Evolutionary conservation across 2,888 invertebrate genomes (phyloP), one percentile per base, ranked within the genome.

Genomic region (Ecliptopera silaceata): DNA sequence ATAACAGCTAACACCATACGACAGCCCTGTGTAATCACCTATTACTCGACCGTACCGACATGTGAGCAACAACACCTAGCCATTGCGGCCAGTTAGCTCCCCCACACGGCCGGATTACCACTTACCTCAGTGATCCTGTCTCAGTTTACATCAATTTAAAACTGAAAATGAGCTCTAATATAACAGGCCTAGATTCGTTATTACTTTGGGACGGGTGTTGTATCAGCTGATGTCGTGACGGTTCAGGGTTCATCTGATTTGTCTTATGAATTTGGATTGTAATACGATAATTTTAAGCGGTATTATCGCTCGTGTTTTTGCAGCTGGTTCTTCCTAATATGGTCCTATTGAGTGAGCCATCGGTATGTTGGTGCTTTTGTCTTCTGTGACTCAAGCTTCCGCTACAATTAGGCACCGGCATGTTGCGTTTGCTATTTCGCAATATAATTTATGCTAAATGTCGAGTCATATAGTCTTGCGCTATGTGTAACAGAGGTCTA

Each of bases 21-120:
- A 48, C 61, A 75, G 67, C 77, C 77, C 77, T 79, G 71, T 31
- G 36, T 56, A 57, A 67, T 47, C 67, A 68, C 71, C 65, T 84
- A 86, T 86, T 79, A 87, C 63, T 71, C 85, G 77, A 66, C 79
- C 70, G 61, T 65, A 63, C 60, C 59, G 68, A 74, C 71, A 69
- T 72, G 67, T 69, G 75, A 69, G 66, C 66, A 66, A 69, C 71
- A 72, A 71, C 75, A 75, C 69, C 66, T 61, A 65, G 66, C 71
- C 67, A 74, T 74, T 62, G 69, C 69, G 62, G 65, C 49, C 65
- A 65, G 71, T 75, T 73, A 75, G 69, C 87, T 79, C 70, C 74
- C 68, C 60, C 61, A 82, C 57, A 73, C 76, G 77, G 85, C 62
- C 70, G 88, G 77, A 70, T 88, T 80, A 80, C 74, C 71, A 80